Evolutionary conservation across 2,888 invertebrate species (phyloP).

Genomic region (Dicranocentrus wangi): DNA sequence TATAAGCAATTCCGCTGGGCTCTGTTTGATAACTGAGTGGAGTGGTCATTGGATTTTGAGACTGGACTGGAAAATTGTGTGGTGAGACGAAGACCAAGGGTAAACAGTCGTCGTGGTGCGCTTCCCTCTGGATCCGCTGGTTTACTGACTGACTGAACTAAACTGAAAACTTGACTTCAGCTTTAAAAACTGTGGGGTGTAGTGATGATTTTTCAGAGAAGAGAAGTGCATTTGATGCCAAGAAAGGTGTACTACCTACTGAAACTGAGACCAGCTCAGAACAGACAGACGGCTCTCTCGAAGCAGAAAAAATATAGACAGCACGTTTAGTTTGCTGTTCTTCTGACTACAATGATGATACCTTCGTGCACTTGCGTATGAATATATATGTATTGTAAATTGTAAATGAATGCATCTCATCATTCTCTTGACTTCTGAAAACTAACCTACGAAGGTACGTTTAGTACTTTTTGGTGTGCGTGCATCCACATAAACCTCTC

Average conservation of each 20-base stretch:
- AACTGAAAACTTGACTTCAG: constrained; percentile 40
- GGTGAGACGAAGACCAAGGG: not conserved
- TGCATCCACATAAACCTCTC: not conserved
- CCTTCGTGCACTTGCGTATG: constrained; percentile 5
- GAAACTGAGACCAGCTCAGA: not conserved
- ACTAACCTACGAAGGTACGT: constrained; percentile 23
- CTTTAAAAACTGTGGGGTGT: constrained; percentile 38
- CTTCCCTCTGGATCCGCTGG: constrained; percentile 32
- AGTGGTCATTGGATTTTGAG: constrained; percentile 11
- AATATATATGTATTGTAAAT: not conserved
- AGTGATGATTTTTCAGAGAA: constrained; percentile 33
- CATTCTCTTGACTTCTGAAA: not conserved
- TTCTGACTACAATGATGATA: not conserved
- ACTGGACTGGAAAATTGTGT: too few relatives aligned
- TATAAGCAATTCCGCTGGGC: not conserved
- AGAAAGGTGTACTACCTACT: constrained; percentile 21
- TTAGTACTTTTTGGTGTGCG: constrained; percentile 7
- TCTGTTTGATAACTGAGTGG: not conserved
- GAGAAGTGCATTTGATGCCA: constrained; percentile 26
- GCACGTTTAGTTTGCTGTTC: not conserved
- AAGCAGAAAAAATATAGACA: not conserved
- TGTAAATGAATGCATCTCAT: constrained; percentile 14
- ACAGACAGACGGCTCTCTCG: not conserved
- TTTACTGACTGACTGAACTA: constrained; percentile 58
- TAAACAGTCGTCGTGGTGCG: not conserved